A percentile compares a stretch with the other conserved stretches of the same genome.
Evolutionary conservation across 2,888 invertebrate genomes (phyloP).

Genomic region (Acronicta psi): DNA sequence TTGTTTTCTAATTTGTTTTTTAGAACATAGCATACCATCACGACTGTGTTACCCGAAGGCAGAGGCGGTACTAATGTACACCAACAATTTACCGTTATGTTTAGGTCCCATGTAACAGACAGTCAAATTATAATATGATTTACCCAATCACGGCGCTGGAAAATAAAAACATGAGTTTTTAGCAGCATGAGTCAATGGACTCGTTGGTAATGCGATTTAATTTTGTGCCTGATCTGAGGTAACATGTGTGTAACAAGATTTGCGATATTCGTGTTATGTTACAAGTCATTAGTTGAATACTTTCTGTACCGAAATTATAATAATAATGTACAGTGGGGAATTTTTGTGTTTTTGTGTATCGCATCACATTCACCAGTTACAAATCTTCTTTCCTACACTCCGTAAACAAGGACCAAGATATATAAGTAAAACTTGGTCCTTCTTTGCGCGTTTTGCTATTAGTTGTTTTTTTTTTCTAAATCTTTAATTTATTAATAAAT

Average conservation of each 20-base stretch:
- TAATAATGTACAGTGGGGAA: background rate
- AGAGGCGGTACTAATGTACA: no score
- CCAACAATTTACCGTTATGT: no score
- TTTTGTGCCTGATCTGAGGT: constrained; percentile 91
- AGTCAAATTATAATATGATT: constrained; percentile 5
- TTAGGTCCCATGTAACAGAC: no score
- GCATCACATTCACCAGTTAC: no score
- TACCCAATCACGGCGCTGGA: background rate
- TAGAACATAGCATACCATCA: no score
- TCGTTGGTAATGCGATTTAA: constrained; percentile 62
- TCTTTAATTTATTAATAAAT: no score
- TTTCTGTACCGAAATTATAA: constrained; percentile 8
- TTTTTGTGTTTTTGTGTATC: no score
- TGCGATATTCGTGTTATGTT: constrained; percentile 32
- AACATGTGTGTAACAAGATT: constrained; percentile 71
- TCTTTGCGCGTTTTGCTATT: background rate
- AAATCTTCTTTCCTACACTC: no score
- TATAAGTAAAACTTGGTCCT: background rate
- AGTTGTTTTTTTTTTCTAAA: background rate
- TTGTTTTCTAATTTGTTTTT: background rate
- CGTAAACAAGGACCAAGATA: background rate
- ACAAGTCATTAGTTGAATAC: constrained; percentile 26
- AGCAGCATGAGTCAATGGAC: background rate
- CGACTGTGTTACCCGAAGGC: no score
- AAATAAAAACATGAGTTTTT: constrained; percentile 18